phyloP scores from a whole-genome alignment of 2,888 invertebrate species.

The Cephus runcator region DNA sequence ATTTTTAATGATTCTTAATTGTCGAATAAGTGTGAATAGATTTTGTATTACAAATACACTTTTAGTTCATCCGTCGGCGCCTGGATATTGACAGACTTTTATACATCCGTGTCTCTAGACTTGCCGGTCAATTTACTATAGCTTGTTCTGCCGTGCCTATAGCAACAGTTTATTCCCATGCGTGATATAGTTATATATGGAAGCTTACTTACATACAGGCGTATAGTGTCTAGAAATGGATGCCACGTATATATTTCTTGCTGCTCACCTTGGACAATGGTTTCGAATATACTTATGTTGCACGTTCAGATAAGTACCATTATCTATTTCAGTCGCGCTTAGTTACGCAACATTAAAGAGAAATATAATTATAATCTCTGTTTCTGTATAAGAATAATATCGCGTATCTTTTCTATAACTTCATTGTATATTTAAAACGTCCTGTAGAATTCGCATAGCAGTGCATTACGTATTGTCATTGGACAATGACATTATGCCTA shows the following conservation, averaged over 20 bases:
- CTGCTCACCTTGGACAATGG: not conserved
- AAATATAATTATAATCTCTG: not conserved
- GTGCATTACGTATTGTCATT: not conserved
- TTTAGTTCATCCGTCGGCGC: not conserved
- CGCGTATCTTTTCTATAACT: not conserved
- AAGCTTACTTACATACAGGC: not conserved
- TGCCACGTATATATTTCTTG: not conserved
- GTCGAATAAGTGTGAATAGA: not conserved
- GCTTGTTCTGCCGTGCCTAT: not conserved
- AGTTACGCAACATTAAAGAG: not conserved
- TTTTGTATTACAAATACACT: not conserved
- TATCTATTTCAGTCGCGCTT: not conserved
- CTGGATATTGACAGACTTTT: not conserved
- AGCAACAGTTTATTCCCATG: not conserved
- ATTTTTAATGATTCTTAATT: not conserved
- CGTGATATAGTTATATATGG: not conserved
- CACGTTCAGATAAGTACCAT: not conserved
- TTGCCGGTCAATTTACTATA: not conserved
- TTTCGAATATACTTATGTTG: not conserved
- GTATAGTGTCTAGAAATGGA: not conserved
- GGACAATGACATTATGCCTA: not conserved
- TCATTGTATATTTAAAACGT: not conserved
- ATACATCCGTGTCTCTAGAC: not conserved
- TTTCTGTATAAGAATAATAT: not conserved
- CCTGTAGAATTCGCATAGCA: not conserved